Evolutionary conservation across 2,888 invertebrate species (phyloP).

Genomic region (Chloroclysta siterata): DNA sequence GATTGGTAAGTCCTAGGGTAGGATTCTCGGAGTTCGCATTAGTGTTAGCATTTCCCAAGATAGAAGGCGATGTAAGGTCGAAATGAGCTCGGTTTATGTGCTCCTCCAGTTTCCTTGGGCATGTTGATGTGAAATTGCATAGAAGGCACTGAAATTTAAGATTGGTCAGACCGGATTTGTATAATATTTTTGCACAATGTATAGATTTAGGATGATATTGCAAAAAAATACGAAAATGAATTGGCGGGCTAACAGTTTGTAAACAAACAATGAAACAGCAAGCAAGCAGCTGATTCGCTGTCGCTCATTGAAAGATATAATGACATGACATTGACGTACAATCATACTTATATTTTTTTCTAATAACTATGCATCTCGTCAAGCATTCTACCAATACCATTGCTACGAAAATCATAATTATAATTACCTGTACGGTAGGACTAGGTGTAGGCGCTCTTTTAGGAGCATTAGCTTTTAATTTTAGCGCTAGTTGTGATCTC

Average conservation of each 20-base stretch:
- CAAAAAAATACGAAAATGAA: slow-evolving; percentile 20
- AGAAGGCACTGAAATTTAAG: slow-evolving; percentile 87
- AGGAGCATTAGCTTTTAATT: slow-evolving; percentile 86
- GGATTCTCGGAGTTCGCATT: slow-evolving; percentile 68
- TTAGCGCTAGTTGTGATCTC: slow-evolving; percentile 88
- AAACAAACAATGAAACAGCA: slow-evolving; percentile 10
- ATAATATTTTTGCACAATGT: background rate
- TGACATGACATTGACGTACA: slow-evolving; percentile 21
- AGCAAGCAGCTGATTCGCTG: slow-evolving; percentile 7
- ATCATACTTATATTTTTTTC: background rate
- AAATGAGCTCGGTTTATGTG: slow-evolving; percentile 94
- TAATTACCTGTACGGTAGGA: slow-evolving; percentile 76
- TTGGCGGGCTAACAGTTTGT: slow-evolving; percentile 16
- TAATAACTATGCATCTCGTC: background rate
- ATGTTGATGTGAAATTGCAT: slow-evolving; percentile 90
- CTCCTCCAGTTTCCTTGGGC: slow-evolving; percentile 90
- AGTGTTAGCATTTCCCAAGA: slow-evolving; percentile 66
- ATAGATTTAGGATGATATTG: slow-evolving; percentile 11
- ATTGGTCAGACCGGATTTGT: background rate
- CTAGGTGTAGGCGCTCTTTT: slow-evolving; percentile 77
- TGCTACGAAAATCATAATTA: background rate
- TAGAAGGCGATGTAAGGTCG: slow-evolving; percentile 91
- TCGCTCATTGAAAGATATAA: background rate
- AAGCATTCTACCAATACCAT: background rate
- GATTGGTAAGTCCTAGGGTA: slow-evolving; percentile 63